Conservation (phyloP, 2,113 vertebrate genomes). For the Terrapene triunguis region DNA sequence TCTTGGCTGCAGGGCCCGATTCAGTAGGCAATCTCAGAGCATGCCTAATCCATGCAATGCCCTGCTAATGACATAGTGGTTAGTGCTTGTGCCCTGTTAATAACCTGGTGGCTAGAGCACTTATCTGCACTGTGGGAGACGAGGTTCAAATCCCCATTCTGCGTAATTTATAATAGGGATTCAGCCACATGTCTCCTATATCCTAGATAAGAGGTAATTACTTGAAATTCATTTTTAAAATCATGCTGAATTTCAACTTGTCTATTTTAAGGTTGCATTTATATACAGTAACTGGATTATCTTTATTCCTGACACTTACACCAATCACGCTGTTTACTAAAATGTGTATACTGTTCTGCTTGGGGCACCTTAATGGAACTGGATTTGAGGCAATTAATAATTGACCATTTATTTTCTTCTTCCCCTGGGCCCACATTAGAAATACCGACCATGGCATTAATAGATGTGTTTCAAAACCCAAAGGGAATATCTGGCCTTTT, state of each 20-base stretch:
- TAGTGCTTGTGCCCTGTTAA: no score
- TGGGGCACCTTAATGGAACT: not conserved
- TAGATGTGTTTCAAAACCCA: not conserved
- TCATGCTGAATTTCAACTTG: not conserved
- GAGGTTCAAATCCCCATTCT: no score
- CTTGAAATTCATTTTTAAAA: not conserved
- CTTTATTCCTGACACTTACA: not conserved
- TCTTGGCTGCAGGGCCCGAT: no score
- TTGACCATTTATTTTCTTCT: not conserved
- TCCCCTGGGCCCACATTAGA: not conserved
- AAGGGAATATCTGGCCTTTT: not conserved
- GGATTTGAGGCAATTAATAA: not conserved
- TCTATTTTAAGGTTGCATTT: not conserved
- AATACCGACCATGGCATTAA: fast-evolving
- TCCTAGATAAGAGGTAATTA: not conserved
- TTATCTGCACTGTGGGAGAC: no score
- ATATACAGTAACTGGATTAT: not conserved
- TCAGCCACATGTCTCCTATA: no score
- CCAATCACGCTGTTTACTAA: not conserved
- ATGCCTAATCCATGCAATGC: no score
- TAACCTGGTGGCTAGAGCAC: no score
- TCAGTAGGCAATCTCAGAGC: no score
- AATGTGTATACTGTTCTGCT: not conserved
- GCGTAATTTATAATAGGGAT: no score
- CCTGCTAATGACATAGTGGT: no score